Percentiles rank a stretch among this genome's conserved stretches.
Conservation (phyloP, 2,113 vertebrate genomes). For the Abramis brama region DNA sequence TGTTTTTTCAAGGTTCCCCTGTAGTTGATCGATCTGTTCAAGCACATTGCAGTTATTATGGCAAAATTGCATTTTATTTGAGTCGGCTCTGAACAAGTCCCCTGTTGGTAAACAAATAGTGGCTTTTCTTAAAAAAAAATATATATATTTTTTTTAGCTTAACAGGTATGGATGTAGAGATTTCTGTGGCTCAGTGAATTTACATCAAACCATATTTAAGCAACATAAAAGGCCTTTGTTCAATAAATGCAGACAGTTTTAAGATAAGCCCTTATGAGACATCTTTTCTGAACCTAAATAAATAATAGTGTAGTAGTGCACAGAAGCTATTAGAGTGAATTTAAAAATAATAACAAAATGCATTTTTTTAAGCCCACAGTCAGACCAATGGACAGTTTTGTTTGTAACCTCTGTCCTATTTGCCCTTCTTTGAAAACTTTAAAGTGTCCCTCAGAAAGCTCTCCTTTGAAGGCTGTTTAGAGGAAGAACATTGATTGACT, state of each 20-base stretch:
- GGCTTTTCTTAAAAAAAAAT: not conserved
- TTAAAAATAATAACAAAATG: not conserved
- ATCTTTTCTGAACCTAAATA: not conserved
- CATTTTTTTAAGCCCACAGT: not conserved
- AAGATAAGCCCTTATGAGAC: not conserved
- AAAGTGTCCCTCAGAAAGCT: not conserved
- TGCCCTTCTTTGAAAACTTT: slow-evolving; percentile 5
- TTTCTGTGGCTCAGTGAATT: slow-evolving; percentile 5
- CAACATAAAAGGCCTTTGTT: not conserved
- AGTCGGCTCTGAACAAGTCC: slow-evolving; percentile 20
- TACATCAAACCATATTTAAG: not conserved
- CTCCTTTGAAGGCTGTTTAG: slow-evolving; percentile 17
- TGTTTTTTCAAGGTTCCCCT: slow-evolving; percentile 20
- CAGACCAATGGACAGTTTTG: not conserved
- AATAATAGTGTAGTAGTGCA: not conserved
- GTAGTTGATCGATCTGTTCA: slow-evolving; percentile 29
- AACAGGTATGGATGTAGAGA: not conserved
- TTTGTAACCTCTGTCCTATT: not conserved
- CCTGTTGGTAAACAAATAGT: not conserved
- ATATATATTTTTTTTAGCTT: not conserved
- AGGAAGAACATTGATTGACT: slow-evolving; percentile 44
- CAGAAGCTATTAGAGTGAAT: not conserved
- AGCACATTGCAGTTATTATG: slow-evolving; percentile 20
- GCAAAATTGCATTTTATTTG: slow-evolving; percentile 36
- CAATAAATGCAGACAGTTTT: not conserved